Percentiles rank a stretch among this genome's conserved stretches.
Conservation (phyloP, 2,888 invertebrate species). For the Volucella bombylans region DNA sequence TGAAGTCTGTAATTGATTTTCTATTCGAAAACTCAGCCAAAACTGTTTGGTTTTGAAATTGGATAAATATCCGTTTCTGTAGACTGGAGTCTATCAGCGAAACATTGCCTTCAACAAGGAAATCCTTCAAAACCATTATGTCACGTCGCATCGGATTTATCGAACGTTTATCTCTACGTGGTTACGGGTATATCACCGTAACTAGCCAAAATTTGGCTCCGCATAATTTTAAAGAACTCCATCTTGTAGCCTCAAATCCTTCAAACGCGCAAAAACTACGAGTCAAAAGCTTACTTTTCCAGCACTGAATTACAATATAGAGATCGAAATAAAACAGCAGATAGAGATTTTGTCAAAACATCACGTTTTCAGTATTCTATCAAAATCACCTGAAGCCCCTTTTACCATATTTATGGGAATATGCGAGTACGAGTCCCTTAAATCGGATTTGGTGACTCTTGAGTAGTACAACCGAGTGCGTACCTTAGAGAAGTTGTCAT, state of each 20-base stretch:
- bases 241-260: conserved; percentile 9
- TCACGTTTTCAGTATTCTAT: conserved; percentile 27
- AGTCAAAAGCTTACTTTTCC: neutral
- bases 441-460: neutral
- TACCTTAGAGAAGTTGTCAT: no score
- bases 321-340: neutral
- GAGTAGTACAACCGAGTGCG: no score
- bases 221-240: neutral
- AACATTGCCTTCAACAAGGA: no score
- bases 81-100: no score
- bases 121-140: no score
- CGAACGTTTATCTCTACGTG: no score
- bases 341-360: conserved; percentile 30
- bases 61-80: no score
- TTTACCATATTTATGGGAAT: conserved; percentile 26
- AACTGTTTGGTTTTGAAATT: no score
- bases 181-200: no score
- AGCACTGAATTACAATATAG: neutral
- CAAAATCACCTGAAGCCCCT: conserved; percentile 22
- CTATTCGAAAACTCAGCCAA: no score
- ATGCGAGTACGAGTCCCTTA: conserved; percentile 1
- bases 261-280: neutral
- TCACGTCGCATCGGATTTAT: no score
- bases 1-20: neutral
- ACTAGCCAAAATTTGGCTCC: neutral